Conservation (phyloP, 2,888 invertebrate species). For the Malthinus flaveolus region DNA sequence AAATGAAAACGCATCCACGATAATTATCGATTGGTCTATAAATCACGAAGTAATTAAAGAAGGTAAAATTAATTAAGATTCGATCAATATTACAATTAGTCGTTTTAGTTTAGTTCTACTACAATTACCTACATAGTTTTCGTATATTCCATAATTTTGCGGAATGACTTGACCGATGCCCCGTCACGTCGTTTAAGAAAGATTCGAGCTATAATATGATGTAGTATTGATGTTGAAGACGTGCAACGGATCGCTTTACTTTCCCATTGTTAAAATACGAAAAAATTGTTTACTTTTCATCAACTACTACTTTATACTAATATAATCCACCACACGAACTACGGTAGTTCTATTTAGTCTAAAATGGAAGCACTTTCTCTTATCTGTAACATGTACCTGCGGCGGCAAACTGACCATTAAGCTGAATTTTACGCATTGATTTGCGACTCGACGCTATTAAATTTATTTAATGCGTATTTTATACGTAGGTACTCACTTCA, state of each 20-base stretch:
- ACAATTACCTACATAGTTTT: slow-evolving; percentile 8
- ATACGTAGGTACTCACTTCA: neutral
- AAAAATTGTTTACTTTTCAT: slow-evolving; percentile 33
- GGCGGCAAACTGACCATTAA: slow-evolving; percentile 44
- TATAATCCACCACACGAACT: slow-evolving; percentile 19
- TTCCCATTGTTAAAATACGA: slow-evolving; percentile 46
- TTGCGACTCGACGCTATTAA: slow-evolving; percentile 29
- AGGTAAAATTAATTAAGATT: slow-evolving; percentile 20
- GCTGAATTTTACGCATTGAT: slow-evolving; percentile 36
- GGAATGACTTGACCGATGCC: slow-evolving; percentile 6
- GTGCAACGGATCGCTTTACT: slow-evolving; percentile 38
- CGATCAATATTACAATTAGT: slow-evolving; percentile 13
- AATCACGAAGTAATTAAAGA: slow-evolving; percentile 20
- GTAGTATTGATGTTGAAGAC: neutral
- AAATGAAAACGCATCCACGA: slow-evolving; percentile 1
- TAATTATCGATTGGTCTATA: slow-evolving; percentile 13
- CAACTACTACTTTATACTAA: slow-evolving; percentile 15
- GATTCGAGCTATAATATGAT: neutral
- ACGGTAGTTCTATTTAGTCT: slow-evolving; percentile 29
- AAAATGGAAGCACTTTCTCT: slow-evolving; percentile 52
- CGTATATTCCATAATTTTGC: slow-evolving; percentile 5
- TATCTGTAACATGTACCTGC: slow-evolving; percentile 39
- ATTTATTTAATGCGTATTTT: neutral
- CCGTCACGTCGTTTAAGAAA: neutral
- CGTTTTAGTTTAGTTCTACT: too few relatives aligned